Conservation (phyloP, 2,113 vertebrate genomes). For the Myocastor coypus region DNA sequence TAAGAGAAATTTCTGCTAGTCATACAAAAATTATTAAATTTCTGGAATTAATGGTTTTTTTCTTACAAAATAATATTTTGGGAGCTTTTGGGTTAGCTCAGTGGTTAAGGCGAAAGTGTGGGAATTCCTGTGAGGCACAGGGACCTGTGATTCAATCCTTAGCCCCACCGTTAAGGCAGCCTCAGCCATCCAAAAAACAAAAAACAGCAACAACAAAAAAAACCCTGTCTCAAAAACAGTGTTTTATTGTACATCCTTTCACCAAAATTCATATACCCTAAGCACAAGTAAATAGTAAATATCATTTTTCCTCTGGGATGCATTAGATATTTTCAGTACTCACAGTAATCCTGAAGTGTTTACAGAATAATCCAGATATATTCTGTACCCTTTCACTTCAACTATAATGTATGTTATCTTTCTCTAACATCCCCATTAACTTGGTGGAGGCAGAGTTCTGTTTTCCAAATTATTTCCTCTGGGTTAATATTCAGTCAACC, state of each 20-base stretch:
- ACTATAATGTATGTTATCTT: not conserved
- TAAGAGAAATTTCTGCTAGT: not conserved
- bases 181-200: no score
- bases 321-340: slow-evolving; percentile 11
- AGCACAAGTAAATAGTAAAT: not conserved
- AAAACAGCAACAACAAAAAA: no score
- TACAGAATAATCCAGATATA: not conserved
- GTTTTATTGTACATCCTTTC: not conserved
- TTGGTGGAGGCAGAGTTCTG: accelerated
- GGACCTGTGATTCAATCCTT: no score
- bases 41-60: slow-evolving; percentile 63
- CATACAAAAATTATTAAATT: slow-evolving; percentile 53
- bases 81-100: no score
- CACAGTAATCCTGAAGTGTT: not conserved
- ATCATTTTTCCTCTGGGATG: not conserved
- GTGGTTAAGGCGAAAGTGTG: no score
- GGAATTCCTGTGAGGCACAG: no score
- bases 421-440: not conserved
- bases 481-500: slow-evolving; percentile 2
- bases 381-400: not conserved
- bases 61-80: not conserved
- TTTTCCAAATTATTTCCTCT: slow-evolving; percentile 23
- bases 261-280: slow-evolving; percentile 39
- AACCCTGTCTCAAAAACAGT: not conserved
- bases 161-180: no score